These are phyloP conservation scores for Bagarius yarrelli DNA, from an alignment of 2,113 vertebrate genomes.

Conservation along the genomic window DNA sequence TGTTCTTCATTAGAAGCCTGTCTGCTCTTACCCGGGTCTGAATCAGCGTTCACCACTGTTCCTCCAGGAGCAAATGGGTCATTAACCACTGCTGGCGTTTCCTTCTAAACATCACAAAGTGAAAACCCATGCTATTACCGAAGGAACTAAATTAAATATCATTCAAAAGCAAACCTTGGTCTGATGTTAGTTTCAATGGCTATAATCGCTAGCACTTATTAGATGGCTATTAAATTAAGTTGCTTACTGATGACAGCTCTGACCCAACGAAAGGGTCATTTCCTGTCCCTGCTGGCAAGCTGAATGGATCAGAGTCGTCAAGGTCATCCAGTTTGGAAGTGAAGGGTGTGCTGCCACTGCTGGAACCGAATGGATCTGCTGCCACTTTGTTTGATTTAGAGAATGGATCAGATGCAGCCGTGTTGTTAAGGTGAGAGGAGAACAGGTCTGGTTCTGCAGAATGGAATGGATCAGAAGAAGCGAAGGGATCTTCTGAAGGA, in stretches of 20 bases:
- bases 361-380: slow-evolving; percentile 62
- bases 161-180: neutral
- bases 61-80: slow-evolving; percentile 97
- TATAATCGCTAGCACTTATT: neutral
- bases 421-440: slow-evolving; percentile 58
- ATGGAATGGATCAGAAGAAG: slow-evolving; percentile 50
- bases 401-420: slow-evolving; percentile 33
- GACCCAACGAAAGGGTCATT: slow-evolving; percentile 62
- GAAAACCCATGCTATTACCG: neutral
- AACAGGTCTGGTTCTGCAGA: slow-evolving; percentile 63
- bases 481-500: slow-evolving; percentile 67
- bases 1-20: slow-evolving; percentile 45
- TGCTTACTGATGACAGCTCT: slow-evolving; percentile 61
- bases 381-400: slow-evolving; percentile 5
- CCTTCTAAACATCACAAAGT: slow-evolving; percentile 71
- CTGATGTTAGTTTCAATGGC: neutral
- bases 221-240: neutral
- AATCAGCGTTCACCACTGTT: slow-evolving; percentile 76
- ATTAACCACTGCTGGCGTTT: slow-evolving; percentile 73
- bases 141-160: neutral
- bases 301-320: slow-evolving; percentile 65
- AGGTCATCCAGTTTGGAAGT: slow-evolving; percentile 51
- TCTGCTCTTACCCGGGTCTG: slow-evolving; percentile 79
- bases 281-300: slow-evolving; percentile 54
- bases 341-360: slow-evolving; percentile 48